phyloP scores from a whole-genome alignment of 2,797 vertebrate species.

The Pseudochromis fuscus region DNA sequence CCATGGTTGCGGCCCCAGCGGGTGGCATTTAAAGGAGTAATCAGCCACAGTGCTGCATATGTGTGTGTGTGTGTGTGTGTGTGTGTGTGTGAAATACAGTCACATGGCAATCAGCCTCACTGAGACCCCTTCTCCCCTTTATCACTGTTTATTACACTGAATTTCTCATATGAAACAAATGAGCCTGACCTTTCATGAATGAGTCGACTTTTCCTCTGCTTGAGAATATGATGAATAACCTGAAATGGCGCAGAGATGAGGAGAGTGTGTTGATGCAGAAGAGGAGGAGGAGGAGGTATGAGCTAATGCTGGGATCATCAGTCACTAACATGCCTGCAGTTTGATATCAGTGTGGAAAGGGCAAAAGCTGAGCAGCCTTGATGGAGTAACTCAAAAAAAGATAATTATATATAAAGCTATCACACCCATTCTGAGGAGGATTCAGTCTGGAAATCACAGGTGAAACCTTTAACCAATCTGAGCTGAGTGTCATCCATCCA shows the following conservation, averaged over 20 bases:
- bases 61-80: slow-evolving; percentile 24
- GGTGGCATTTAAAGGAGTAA: slow-evolving; percentile 80
- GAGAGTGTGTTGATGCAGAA: slow-evolving; percentile 22
- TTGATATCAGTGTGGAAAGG: slow-evolving; percentile 32
- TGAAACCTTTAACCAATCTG: background rate
- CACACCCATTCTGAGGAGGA: too few relatives aligned
- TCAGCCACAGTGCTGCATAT: slow-evolving; percentile 58
- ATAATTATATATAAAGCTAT: background rate
- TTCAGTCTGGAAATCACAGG: background rate
- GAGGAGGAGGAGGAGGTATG: slow-evolving; percentile 15
- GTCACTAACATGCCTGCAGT: slow-evolving; percentile 30
- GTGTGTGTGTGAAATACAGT: slow-evolving; percentile 23
- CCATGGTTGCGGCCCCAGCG: slow-evolving; percentile 42
- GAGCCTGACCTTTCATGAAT: slow-evolving; percentile 69
- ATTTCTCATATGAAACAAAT: slow-evolving; percentile 70
- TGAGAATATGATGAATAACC: slow-evolving; percentile 57
- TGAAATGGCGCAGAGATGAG: slow-evolving; percentile 38
- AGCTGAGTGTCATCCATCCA: background rate
- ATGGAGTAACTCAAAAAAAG: slow-evolving; percentile 9
- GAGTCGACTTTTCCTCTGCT: slow-evolving; percentile 42
- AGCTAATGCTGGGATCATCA: slow-evolving; percentile 29
- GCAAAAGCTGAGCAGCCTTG: background rate
- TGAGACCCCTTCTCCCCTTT: slow-evolving; percentile 25
- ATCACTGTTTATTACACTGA: slow-evolving; percentile 68
- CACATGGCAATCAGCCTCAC: slow-evolving; percentile 61